A percentile compares a stretch with the other conserved stretches of the same genome.
These are phyloP conservation scores for Acrocephalus scirpaceus DNA, from an alignment of 2,797 vertebrate species.

Conservation along the genomic window DNA sequence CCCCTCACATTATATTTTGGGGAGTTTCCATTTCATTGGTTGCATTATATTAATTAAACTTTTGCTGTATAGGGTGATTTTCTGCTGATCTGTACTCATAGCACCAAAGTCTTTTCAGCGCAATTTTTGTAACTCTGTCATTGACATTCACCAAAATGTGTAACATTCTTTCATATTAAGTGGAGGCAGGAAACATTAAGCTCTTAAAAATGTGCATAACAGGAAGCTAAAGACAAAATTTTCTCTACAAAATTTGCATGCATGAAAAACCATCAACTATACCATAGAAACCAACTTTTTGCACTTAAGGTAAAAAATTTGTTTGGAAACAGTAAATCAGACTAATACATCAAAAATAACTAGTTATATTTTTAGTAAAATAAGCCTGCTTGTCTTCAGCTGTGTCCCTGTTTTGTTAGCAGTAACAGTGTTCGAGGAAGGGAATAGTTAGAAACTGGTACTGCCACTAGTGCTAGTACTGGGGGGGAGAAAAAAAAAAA, in stretches of 20 bases:
- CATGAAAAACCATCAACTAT: conserved; percentile 55
- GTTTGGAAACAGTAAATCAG: conserved; percentile 53
- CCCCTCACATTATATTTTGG: neutral
- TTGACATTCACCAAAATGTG: conserved; percentile 60
- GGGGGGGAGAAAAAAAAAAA: too few species aligned
- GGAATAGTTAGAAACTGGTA: neutral
- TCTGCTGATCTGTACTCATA: conserved; percentile 40
- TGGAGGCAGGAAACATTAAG: conserved; percentile 68
- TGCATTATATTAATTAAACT: conserved; percentile 24
- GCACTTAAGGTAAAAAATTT: conserved; percentile 56
- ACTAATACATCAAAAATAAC: conserved; percentile 56
- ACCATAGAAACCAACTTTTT: conserved; percentile 51
- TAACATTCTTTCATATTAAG: conserved; percentile 65
- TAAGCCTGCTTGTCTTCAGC: conserved; percentile 30
- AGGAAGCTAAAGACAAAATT: conserved; percentile 51
- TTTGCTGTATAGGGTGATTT: neutral
- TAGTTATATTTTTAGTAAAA: conserved; percentile 46
- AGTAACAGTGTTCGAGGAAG: neutral
- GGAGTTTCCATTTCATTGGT: neutral
- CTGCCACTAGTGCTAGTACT: neutral
- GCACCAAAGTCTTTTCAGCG: conserved; percentile 15
- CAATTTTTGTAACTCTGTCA: conserved; percentile 53
- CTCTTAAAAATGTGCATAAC: conserved; percentile 60
- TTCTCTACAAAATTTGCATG: conserved; percentile 60
- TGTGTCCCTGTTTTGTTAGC: neutral